Percentiles rank a stretch among this genome's conserved stretches.
These are phyloP conservation scores for Rhinoraja longicauda DNA, from an alignment of 2,797 vertebrate genomes.

Conservation along the genomic window DNA sequence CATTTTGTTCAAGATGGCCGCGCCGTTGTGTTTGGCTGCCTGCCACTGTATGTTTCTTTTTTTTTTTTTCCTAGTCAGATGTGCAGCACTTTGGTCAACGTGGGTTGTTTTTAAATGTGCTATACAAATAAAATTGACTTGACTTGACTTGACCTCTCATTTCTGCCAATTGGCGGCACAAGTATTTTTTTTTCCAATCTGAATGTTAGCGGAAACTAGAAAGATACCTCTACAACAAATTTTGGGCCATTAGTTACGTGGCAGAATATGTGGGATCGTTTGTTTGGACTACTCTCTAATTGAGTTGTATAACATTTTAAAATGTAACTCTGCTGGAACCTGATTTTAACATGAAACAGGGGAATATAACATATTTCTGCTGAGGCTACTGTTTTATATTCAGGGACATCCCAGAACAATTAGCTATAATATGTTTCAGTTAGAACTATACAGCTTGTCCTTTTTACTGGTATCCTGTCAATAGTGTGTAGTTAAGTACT, in stretches of 20 bases:
- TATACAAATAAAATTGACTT: too few relatives aligned
- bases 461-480: slow-evolving; percentile 28
- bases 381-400: slow-evolving; percentile 22
- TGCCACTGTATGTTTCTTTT: too few relatives aligned
- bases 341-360: slow-evolving; percentile 2
- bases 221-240: background rate
- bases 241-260: background rate
- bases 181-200: background rate
- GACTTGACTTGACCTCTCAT: too few relatives aligned
- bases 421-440: slow-evolving; percentile 17
- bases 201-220: background rate
- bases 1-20: too few relatives aligned
- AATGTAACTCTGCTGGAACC: background rate
- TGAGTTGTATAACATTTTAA: background rate
- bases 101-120: too few relatives aligned
- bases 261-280: background rate
- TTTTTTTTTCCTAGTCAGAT: too few relatives aligned
- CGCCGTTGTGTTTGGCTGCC: too few relatives aligned
- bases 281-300: background rate
- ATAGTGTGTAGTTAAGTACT: slow-evolving; percentile 2
- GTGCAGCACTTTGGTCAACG: too few relatives aligned
- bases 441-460: slow-evolving; percentile 11
- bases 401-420: slow-evolving; percentile 28
- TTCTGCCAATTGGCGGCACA: background rate
- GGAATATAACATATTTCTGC: slow-evolving; percentile 21